Evolutionary conservation across 2,113 vertebrate species (phyloP).

Genomic region (Dasypus novemcinctus): DNA sequence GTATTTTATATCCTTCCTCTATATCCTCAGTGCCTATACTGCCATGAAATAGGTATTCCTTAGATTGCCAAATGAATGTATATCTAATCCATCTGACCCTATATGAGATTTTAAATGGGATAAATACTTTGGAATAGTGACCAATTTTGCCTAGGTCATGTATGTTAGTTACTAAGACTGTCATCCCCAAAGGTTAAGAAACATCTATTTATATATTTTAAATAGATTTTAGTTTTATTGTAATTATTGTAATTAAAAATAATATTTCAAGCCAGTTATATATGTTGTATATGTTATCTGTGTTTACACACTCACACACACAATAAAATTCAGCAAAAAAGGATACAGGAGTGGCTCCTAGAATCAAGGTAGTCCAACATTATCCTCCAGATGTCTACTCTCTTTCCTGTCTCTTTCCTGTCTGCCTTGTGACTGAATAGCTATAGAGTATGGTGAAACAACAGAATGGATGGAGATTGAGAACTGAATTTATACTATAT

Average conservation of each 20-base stretch:
- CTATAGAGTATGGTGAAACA: not conserved
- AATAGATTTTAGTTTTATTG: not conserved
- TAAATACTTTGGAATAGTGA: not conserved
- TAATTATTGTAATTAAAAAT: not conserved
- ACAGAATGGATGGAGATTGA: not conserved
- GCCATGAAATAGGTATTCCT: not conserved
- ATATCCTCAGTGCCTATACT: not conserved
- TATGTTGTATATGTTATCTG: not conserved
- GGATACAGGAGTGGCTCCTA: not conserved
- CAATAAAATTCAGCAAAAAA: not conserved
- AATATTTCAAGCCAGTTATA: not conserved
- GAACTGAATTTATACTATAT: not conserved
- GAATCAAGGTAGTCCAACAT: not conserved
- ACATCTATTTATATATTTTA: not conserved
- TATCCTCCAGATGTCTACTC: not conserved
- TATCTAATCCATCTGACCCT: not conserved
- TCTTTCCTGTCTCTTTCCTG: too few relatives aligned
- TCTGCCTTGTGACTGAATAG: too few relatives aligned
- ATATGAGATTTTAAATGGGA: not conserved
- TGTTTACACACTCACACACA: not conserved
- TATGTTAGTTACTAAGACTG: too few relatives aligned
- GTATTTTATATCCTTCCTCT: not conserved
- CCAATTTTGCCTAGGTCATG: not conserved
- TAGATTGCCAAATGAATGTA: not conserved
- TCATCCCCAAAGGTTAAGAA: not conserved